Base-by-base conservation (phyloP, 2,888 invertebrate species). In the Apomyelois bistriatella region DNA sequence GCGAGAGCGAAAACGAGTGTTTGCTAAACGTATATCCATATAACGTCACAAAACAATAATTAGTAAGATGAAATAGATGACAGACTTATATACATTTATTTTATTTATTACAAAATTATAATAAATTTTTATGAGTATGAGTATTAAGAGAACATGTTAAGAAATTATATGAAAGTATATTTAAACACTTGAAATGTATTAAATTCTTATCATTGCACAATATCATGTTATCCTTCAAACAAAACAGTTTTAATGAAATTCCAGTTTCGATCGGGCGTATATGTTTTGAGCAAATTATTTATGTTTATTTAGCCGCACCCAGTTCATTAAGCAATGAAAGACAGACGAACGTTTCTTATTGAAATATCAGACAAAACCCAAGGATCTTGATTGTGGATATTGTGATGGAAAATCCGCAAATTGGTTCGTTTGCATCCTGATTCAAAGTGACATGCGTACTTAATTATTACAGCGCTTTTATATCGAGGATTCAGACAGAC, bases 321-420 rank as follows among this genome's bases (percentile, higher is more conserved):
- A 32, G 46, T 46, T 46, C 46, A 10, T 46, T 46, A 46, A 46
- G 32, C 32, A 32, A 46, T 22, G 9, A 48, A 37, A 48, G 37
- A 36, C 22, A 37, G n/a, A 7, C 37, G 15, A 15, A 28, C 10
- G 40, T 50, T 50, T 50, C 30, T 50, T 30, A 28, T 28, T 40
- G 40, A 40, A 41, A 40, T 41, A 40, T 41, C 40, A 40, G 10
- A 50, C 28, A 13, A 38, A 49, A 40, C 28, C 40, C 49, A 50
- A 50, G 49, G 40, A 40, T 15, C 1, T 30, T 10, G 17, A 22
- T 38, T 28, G 49, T 40, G 49, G 49, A 40, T 40, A 41, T 30
- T 28, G 6, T n/a, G 16, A 15, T 22, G 48, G 17, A 8, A 22
- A 36, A 13, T 48, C 36, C 36, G 17, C 37, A 28, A 43, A 22